Base-by-base conservation (phyloP, 2,888 invertebrate species). In the Cactoblastis cactorum region DNA sequence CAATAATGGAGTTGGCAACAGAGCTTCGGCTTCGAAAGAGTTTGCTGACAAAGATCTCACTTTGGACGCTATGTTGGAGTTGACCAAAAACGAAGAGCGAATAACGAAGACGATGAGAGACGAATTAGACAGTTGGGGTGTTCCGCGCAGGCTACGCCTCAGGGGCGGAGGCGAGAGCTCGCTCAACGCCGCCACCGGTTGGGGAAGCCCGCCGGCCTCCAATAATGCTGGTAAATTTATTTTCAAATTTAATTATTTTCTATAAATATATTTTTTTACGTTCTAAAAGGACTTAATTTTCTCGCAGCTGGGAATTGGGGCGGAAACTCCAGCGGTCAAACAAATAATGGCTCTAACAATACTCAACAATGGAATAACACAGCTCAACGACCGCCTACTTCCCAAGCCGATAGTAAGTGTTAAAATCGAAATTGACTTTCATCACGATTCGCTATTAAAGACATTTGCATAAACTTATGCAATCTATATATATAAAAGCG, bases 81-180 rank as follows among this genome's bases (percentile, higher is more conserved):
- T 88, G 54, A 71, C 75, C 61, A 71, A 69, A 59, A 76, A 78
- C 56, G 83, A 85, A 65, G 74, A 70, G 59, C 66, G 69, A 56
- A 69, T 79, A 55, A 65, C 79, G 56, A 75, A 71, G 64, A 68
- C 69, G 50, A 63, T 83, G 74, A 62, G 58, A 49, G 64, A 73
- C 55, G 63, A 65, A 52, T 43, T 69, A 49, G 80, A 86, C 69
- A 79, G 80, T 58, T 93, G 93, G 93, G 93, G 93, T 41, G 91
- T 92, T 50, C 91, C 92, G 53, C 86, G 85, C 39, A 89, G 91
- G 49, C 81, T 95, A 67, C 91, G 94, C 58, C 91, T 96, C 55
- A 89, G 92, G 56, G 95, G 95, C 50, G 96, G 96, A 47, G 95
- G 95, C 52, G 96, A 96, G 81, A 95, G 94, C 83, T 95, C 95